Conservation (phyloP, 2,888 invertebrate genomes). For the Drosophila aldrichi region DNA sequence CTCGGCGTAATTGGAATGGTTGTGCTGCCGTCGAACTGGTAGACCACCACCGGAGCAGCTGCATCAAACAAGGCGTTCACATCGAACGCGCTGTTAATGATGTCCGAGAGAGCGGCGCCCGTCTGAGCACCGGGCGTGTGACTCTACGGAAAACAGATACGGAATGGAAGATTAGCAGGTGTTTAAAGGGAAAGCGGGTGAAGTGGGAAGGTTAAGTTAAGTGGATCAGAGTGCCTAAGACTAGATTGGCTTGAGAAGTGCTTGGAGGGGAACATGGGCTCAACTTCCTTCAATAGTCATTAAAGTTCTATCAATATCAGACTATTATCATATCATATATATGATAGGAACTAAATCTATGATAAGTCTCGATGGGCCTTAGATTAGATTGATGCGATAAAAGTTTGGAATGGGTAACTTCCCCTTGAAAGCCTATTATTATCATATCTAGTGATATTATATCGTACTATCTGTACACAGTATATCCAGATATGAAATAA, state of each 20-base stretch:
- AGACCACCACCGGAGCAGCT: slow-evolving; percentile 93
- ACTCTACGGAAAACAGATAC: slow-evolving; percentile 87
- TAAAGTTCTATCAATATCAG: no score
- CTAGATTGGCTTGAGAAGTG: neutral
- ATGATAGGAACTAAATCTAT: no score
- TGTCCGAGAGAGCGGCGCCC: slow-evolving; percentile 87
- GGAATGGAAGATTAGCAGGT: neutral
- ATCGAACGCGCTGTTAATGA: slow-evolving; percentile 88
- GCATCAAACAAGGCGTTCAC: slow-evolving; percentile 89
- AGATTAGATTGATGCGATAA: no score
- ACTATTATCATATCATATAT: no score
- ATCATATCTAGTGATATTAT: no score
- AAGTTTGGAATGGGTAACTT: no score
- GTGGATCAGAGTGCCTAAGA: no score
- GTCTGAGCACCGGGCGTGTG: slow-evolving; percentile 92
- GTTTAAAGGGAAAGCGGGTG: neutral
- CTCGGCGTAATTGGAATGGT: slow-evolving; percentile 61
- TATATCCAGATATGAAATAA: no score
- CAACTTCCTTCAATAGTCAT: neutral
- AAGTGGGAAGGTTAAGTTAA: no score
- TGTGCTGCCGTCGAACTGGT: slow-evolving; percentile 90
- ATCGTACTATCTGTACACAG: no score
- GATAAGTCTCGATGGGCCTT: no score
- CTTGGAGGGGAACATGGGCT: neutral
- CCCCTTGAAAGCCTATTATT: no score